Evolutionary conservation across 2,113 vertebrate species (phyloP).

Genomic region (Passerina amoena): DNA sequence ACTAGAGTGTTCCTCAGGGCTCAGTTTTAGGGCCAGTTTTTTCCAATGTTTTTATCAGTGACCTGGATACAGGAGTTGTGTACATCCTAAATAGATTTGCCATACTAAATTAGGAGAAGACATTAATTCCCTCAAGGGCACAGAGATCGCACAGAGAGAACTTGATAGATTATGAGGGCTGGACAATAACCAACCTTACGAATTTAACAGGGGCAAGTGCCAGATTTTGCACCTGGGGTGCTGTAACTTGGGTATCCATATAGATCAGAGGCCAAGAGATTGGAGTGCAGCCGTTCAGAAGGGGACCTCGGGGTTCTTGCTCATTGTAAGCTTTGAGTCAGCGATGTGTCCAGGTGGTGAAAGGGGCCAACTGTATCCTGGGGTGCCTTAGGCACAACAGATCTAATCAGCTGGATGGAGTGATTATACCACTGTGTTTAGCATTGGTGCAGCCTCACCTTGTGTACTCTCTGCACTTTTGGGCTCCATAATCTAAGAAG

Average conservation of each 20-base stretch:
- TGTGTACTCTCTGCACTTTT: neutral
- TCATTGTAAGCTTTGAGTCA: neutral
- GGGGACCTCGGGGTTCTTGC: neutral
- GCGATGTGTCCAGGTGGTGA: neutral
- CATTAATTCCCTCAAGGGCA: neutral
- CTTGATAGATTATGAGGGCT: neutral
- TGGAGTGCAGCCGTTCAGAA: neutral
- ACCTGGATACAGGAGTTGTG: neutral
- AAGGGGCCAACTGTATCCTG: accelerated
- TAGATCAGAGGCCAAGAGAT: neutral
- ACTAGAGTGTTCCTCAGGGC: neutral
- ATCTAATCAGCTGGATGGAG: neutral
- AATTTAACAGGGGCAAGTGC: neutral
- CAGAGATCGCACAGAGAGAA: neutral
- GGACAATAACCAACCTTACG: neutral
- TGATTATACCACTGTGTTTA: neutral
- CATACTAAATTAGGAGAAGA: neutral
- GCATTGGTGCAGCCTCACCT: neutral
- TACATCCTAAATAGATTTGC: neutral
- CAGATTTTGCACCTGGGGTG: neutral
- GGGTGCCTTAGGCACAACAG: neutral
- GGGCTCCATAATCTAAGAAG: neutral
- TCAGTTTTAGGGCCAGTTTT: neutral
- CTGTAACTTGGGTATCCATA: neutral
- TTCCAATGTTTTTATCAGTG: neutral